Base-by-base conservation (phyloP, 2,113 vertebrate genomes). In the Brevimyrus niger region DNA sequence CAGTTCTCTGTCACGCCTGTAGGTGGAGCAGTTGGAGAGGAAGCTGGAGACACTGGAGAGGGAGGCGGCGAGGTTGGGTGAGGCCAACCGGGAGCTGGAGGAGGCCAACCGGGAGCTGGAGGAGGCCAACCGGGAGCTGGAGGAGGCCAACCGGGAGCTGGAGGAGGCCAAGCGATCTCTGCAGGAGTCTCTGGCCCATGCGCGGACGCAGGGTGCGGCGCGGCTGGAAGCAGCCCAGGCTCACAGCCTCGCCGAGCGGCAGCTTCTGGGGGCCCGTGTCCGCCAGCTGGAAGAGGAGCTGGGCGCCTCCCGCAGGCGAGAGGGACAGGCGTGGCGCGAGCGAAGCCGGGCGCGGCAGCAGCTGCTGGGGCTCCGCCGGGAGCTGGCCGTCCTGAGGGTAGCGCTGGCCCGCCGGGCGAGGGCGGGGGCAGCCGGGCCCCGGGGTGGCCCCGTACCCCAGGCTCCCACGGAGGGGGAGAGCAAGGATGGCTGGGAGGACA, bases 401-500 rank as follows among this genome's bases (percentile, higher is more conserved):
- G 92, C 95, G 91, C 92, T 94, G 89, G 91, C 94, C 80, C 61
- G 44, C 88, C 46, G n/a, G 91, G 94, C 93, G 94, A 97, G 97
- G 95, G 94, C 91, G 38, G 95, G 95, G 93, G 96, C 95, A 90
- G 91, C 93, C 93, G 96, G 93, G 94, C 92, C 88, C 92, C 95
- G 95, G 95, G 95, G 95, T 92, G 94, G 93, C 95, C 95, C 95
- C 93, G 95, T 96, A 97, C 97, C 96, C 97, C 96, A 96, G 95
- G 95, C 94, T 92, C 96, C 95, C 90, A 48, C 42, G 93, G 95
- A 96, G 94, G 97, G 97, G 96, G 96, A 97, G 91, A 93, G 93
- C 95, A 97, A 97, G 96, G 98, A 99, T 91, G 95, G 96, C 95
- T 99, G 98, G 98, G 98, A 98, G 95, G 97, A 99, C 96, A 89